phyloP scores from a whole-genome alignment of 1,140 invertebrate genomes.

The Ectropis grisescens region DNA sequence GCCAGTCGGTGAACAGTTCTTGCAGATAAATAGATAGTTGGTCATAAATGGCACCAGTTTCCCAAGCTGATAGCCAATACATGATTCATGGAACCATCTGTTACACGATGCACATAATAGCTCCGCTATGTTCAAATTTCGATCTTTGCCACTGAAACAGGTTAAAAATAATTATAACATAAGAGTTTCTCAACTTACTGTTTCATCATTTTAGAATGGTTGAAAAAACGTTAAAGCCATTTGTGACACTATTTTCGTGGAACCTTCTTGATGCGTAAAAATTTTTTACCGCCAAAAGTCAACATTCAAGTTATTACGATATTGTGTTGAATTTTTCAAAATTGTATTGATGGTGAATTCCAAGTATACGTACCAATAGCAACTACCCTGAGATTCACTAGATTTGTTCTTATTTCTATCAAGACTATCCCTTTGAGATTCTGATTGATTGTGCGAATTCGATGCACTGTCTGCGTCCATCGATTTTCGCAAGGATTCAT shows the following conservation, averaged over 20 bases:
- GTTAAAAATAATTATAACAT: conserved; percentile 2
- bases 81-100: conserved; percentile 94
- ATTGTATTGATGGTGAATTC: not conserved
- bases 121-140: conserved; percentile 92
- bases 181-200: not conserved
- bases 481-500: conserved; percentile 20
- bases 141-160: conserved; percentile 86
- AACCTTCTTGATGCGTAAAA: too few relatives aligned
- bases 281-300: too few relatives aligned
- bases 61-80: conserved; percentile 90
- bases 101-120: conserved; percentile 90
- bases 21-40: conserved; percentile 96
- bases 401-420: conserved; percentile 46
- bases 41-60: conserved; percentile 96
- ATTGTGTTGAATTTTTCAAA: too few relatives aligned
- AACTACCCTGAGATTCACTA: conserved; percentile 38
- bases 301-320: not conserved
- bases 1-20: conserved; percentile 93
- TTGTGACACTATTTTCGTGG: too few relatives aligned
- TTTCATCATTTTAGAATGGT: too few relatives aligned
- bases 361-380: conserved; percentile 48
- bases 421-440: conserved; percentile 55
- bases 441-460: conserved; percentile 25
- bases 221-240: not conserved
- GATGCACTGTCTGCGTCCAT: conserved; percentile 20